phyloP scores from a whole-genome alignment of 2,888 invertebrate species.

The Pachymerium ferrugineum region DNA sequence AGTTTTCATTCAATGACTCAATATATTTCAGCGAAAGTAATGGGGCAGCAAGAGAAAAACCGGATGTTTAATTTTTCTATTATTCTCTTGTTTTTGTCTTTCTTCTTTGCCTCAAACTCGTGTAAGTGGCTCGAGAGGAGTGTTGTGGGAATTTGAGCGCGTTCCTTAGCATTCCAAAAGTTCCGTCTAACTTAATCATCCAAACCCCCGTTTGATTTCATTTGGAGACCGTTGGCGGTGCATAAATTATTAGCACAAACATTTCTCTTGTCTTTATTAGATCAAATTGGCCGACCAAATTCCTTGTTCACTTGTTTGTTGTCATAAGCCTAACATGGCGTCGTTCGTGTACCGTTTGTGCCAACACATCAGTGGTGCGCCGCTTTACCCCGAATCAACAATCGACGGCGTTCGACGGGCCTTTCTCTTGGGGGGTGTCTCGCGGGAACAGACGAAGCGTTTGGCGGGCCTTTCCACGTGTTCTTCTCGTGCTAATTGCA shows the following conservation, averaged over 20 bases:
- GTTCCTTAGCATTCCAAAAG: slow-evolving; percentile 4
- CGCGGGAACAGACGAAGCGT: slow-evolving; percentile 15
- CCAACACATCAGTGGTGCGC: slow-evolving; percentile 23
- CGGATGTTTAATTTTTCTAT: neutral
- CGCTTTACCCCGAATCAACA: slow-evolving; percentile 27
- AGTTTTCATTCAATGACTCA: too few relatives aligned
- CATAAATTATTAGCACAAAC: slow-evolving; percentile 27
- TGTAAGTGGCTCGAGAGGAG: slow-evolving; percentile 19
- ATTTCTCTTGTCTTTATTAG: slow-evolving; percentile 13
- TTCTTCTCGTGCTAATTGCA: slow-evolving; percentile 30
- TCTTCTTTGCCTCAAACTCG: neutral
- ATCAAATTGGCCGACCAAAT: slow-evolving; percentile 25
- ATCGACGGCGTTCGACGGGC: slow-evolving; percentile 14
- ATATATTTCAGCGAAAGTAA: too few relatives aligned
- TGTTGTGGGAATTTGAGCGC: neutral
- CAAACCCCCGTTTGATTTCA: slow-evolving; percentile 23
- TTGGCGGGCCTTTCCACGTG: slow-evolving; percentile 26
- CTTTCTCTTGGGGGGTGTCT: slow-evolving; percentile 1
- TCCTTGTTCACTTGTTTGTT: slow-evolving; percentile 29
- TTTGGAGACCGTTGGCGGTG: slow-evolving; percentile 24
- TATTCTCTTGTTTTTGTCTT: neutral
- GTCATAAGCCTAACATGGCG: slow-evolving; percentile 33
- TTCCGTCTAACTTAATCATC: neutral
- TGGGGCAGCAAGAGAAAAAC: too few relatives aligned
- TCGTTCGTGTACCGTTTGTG: too few relatives aligned